Conservation (phyloP, 2,797 vertebrate species). For the Poecilia picta region DNA sequence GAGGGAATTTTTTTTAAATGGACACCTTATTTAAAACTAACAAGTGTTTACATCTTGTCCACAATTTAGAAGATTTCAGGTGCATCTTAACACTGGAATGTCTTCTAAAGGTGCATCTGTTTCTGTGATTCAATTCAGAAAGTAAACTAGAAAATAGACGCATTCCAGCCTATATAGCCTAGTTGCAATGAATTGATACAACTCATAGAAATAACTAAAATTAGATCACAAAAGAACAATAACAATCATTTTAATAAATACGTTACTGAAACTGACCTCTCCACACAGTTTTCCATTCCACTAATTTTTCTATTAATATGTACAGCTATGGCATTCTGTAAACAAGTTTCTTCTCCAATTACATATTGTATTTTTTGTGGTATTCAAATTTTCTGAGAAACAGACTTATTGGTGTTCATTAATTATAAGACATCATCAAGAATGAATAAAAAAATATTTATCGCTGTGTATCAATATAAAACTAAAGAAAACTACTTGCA, state of each 20-base stretch:
- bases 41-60: background rate
- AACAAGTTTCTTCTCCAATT: background rate
- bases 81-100: background rate
- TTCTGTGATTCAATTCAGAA: background rate
- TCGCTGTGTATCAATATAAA: background rate
- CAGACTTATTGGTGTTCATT: background rate
- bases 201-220: too few relatives aligned
- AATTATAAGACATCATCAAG: background rate
- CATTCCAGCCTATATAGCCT: background rate
- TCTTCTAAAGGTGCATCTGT: background rate
- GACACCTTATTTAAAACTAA: background rate
- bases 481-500: background rate
- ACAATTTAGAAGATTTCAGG: background rate
- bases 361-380: background rate
- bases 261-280: background rate
- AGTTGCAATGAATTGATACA: too few relatives aligned
- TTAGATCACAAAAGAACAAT: background rate
- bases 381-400: background rate
- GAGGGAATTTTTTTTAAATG: slow-evolving; percentile 5
- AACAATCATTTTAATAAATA: background rate
- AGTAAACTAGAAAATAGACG: background rate
- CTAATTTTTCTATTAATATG: background rate
- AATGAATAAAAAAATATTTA: background rate
- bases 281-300: background rate
- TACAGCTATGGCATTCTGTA: background rate